Conservation (phyloP, 2,797 vertebrate species). For the Coranthus polyacanthus region DNA sequence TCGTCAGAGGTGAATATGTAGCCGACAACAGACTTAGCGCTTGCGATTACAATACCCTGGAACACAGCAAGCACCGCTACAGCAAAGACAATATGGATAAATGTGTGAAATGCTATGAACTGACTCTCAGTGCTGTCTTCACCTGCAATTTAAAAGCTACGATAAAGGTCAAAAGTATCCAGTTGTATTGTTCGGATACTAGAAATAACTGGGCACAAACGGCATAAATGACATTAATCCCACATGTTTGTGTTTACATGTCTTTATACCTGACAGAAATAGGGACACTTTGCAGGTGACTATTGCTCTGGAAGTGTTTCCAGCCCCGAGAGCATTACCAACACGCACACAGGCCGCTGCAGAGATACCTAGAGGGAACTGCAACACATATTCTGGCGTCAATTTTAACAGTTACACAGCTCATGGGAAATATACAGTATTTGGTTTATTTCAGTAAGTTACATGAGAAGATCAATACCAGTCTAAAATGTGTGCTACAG, state of each 20-base stretch:
- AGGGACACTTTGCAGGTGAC: conserved; percentile 85
- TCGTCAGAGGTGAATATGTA: conserved; percentile 89
- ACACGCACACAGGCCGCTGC: conserved; percentile 90
- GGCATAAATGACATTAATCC: too few species aligned
- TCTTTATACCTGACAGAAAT: conserved; percentile 83
- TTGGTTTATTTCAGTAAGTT: not conserved
- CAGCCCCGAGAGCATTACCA: conserved; percentile 93
- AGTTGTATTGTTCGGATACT: too few species aligned
- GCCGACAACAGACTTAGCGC: conserved; percentile 80
- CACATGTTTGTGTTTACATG: too few species aligned
- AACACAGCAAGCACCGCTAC: conserved; percentile 77
- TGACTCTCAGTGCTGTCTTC: too few species aligned
- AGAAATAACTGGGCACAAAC: too few species aligned
- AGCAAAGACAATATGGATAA: conserved; percentile 20
- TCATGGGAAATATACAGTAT: not conserved
- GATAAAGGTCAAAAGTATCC: not conserved
- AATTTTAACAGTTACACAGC: not conserved
- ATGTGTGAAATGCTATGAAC: not conserved
- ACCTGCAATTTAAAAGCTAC: too few species aligned
- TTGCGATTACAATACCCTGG: conserved; percentile 67
- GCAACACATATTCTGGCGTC: conserved; percentile 3
- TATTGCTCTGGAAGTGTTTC: conserved; percentile 85
- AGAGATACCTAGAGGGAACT: conserved; percentile 90
- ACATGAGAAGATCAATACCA: not conserved
- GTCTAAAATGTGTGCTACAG: not conserved